A percentile compares a stretch with the other conserved stretches of the same genome.
These are phyloP conservation scores for Nothocercus julius DNA, from an alignment of 2,113 vertebrate species.

Conservation along the genomic window DNA sequence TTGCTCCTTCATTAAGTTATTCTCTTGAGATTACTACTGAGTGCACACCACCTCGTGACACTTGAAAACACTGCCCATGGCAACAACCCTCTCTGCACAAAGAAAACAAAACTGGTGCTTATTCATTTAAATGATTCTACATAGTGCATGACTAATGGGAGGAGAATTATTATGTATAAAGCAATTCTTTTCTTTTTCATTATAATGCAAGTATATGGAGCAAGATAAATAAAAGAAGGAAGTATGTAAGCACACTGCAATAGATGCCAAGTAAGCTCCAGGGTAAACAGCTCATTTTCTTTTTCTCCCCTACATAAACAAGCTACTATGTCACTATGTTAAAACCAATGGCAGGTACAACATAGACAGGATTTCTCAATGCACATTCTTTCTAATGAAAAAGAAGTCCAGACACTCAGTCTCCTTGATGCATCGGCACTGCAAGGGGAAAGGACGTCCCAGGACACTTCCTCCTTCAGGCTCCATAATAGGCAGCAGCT, in stretches of 20 bases:
- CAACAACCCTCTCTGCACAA: background rate
- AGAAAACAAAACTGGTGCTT: background rate
- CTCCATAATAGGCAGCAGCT: background rate
- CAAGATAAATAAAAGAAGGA: background rate
- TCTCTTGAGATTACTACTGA: background rate
- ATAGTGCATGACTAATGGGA: accelerated
- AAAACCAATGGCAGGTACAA: background rate
- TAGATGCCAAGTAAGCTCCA: background rate
- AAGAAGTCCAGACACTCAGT: background rate
- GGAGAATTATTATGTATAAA: accelerated
- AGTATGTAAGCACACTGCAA: background rate
- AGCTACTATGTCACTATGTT: background rate
- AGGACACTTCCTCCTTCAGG: background rate
- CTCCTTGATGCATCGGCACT: accelerated
- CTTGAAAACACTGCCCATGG: background rate
- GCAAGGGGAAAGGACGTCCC: background rate
- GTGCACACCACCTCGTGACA: background rate
- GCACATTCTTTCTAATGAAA: background rate
- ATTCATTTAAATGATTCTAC: background rate
- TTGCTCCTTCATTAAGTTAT: background rate
- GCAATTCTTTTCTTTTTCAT: background rate
- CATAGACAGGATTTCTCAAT: background rate
- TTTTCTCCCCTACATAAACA: accelerated
- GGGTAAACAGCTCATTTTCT: background rate
- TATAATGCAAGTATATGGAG: accelerated